Conservation (phyloP, 2,888 invertebrate genomes). For the Ennomos quercinarius region DNA sequence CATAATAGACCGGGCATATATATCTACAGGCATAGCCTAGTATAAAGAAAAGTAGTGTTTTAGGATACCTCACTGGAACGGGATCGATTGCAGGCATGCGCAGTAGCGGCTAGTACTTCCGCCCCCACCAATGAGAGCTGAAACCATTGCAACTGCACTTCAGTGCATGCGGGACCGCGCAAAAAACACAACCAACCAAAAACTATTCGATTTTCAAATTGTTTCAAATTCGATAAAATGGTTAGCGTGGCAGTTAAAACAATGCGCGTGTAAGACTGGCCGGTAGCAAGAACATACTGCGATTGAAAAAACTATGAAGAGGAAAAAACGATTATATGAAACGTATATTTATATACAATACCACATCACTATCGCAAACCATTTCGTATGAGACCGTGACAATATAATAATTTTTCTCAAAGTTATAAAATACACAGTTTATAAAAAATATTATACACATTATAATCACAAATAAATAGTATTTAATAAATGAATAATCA, state of each 20-base stretch:
- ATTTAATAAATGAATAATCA: constrained; percentile 60
- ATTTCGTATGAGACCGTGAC: constrained; percentile 68
- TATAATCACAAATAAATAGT: constrained; percentile 70
- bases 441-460: constrained; percentile 65
- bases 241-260: constrained; percentile 14
- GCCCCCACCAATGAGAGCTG: constrained; percentile 55
- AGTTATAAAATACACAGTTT: constrained; percentile 59
- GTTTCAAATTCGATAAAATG: constrained; percentile 31
- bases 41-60: constrained; percentile 63
- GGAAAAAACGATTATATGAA: constrained; percentile 70
- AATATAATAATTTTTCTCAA: constrained; percentile 57
- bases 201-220: constrained; percentile 10
- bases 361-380: constrained; percentile 54
- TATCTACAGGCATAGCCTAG: constrained; percentile 44
- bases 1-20: constrained; percentile 70
- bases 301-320: constrained; percentile 75
- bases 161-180: constrained; percentile 78
- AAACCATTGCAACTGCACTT: constrained; percentile 79
- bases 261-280: constrained; percentile 29
- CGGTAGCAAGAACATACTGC: constrained; percentile 26
- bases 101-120: constrained; percentile 58
- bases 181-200: constrained; percentile 43
- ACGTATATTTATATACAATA: constrained; percentile 53
- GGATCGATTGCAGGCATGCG: constrained; percentile 83
- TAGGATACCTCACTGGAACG: constrained; percentile 70